Evolutionary conservation across 2,888 invertebrate species (phyloP).

Genomic region (Raillietiella orientalis): DNA sequence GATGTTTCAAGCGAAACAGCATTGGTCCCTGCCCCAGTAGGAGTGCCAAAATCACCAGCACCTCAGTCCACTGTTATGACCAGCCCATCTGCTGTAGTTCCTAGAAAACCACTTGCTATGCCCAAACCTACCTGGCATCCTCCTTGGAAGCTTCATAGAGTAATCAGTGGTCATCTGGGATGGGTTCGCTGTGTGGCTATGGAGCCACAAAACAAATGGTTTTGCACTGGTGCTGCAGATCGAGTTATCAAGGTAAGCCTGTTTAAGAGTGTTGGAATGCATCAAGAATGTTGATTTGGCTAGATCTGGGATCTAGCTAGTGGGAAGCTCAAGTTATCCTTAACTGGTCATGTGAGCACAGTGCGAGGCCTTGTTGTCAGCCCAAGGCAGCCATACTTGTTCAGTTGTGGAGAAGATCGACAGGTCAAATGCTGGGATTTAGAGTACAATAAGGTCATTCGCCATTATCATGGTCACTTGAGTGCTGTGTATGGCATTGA

Average conservation of each 20-base stretch:
- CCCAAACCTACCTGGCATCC: conserved; percentile 97
- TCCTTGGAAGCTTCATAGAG: conserved; percentile 89
- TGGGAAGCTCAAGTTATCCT: conserved; percentile 75
- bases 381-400: conserved; percentile 76
- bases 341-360: conserved; percentile 93
- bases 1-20: too few species aligned
- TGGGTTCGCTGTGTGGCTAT: conserved; percentile 95
- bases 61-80: too few species aligned
- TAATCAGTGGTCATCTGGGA: conserved; percentile 73
- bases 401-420: conserved; percentile 94
- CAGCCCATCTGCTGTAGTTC: conserved; percentile 19
- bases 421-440: conserved; percentile 99
- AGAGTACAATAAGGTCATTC: conserved; percentile 88
- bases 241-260: conserved; percentile 53
- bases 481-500: conserved; percentile 81
- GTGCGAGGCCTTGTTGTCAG: conserved; percentile 87
- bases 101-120: conserved; percentile 56
- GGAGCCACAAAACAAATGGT: conserved; percentile 92
- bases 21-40: too few species aligned
- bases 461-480: conserved; percentile 95
- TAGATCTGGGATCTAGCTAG: conserved; percentile 89
- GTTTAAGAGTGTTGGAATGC: not conserved
- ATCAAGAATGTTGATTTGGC: not conserved
- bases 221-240: conserved; percentile 77
- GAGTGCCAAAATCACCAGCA: too few species aligned